Conservation (phyloP, 2,888 invertebrate species). For the Ormyrus thymus region DNA sequence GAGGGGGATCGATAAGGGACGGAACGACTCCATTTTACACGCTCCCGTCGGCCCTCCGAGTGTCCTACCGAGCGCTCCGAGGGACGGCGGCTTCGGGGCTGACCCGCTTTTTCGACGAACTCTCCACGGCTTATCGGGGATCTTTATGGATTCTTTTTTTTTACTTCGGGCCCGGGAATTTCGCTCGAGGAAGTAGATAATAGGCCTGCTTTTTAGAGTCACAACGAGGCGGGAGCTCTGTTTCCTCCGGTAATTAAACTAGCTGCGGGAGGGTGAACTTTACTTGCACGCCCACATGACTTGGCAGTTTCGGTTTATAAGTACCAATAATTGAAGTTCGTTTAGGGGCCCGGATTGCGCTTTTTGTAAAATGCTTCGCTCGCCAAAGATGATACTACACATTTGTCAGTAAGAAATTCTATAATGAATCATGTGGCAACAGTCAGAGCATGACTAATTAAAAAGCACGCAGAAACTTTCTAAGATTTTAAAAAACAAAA, state of each 20-base stretch:
- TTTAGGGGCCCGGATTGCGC: not conserved
- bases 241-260: too few species aligned
- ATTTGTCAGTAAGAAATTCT: not conserved
- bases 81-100: too few species aligned
- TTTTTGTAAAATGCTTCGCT: not conserved
- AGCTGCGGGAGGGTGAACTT: not conserved
- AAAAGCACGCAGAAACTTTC: not conserved
- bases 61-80: not conserved
- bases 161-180: too few species aligned
- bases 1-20: slow-evolving; percentile 53
- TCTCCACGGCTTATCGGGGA: too few species aligned
- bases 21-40: slow-evolving; percentile 53
- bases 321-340: not conserved
- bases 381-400: not conserved
- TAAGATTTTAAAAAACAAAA: not conserved
- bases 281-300: not conserved
- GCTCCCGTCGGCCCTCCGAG: not conserved
- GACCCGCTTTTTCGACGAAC: too few species aligned
- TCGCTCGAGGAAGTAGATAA: too few species aligned
- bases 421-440: not conserved
- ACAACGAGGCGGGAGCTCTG: too few species aligned
- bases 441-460: slow-evolving; percentile 4
- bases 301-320: slow-evolving; percentile 22
- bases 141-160: too few species aligned
- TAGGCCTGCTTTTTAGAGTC: too few species aligned